Evolutionary conservation across 2,113 vertebrate genomes (phyloP).

Genomic region (Atlantisia rogersi): DNA sequence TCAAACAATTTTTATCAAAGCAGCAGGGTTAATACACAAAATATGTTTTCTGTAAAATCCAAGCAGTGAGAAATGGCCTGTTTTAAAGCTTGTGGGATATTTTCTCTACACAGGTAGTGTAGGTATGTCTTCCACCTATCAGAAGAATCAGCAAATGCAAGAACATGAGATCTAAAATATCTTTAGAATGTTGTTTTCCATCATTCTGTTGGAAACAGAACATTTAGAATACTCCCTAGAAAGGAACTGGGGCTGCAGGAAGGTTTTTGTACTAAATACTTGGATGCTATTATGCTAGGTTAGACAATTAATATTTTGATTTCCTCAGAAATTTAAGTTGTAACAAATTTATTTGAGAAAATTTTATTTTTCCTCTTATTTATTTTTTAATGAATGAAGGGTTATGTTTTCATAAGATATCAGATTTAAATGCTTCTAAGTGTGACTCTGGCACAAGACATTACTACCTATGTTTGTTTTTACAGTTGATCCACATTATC

Average conservation of each 20-base stretch:
- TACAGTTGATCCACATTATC: background rate
- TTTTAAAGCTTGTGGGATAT: too few species aligned
- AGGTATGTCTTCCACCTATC: background rate
- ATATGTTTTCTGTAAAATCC: background rate
- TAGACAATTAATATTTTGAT: background rate
- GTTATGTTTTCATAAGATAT: slow-evolving; percentile 25
- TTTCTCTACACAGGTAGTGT: background rate
- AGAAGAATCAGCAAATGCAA: background rate
- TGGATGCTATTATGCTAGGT: background rate
- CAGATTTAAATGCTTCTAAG: background rate
- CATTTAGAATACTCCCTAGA: background rate
- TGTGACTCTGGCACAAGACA: slow-evolving; percentile 11
- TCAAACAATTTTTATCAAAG: background rate
- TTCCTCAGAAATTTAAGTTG: background rate
- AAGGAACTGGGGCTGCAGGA: background rate
- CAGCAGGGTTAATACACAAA: background rate
- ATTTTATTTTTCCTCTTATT: background rate
- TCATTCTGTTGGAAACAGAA: background rate
- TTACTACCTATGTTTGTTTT: background rate
- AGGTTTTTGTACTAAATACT: background rate
- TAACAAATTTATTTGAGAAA: background rate
- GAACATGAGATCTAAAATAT: background rate
- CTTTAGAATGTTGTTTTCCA: background rate
- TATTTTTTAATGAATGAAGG: slow-evolving; percentile 24
- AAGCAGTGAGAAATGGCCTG: background rate